Evolutionary conservation across 2,888 invertebrate species (phyloP), one percentile per base, ranked within the genome.

Genomic region (Cephus pygmeus): DNA sequence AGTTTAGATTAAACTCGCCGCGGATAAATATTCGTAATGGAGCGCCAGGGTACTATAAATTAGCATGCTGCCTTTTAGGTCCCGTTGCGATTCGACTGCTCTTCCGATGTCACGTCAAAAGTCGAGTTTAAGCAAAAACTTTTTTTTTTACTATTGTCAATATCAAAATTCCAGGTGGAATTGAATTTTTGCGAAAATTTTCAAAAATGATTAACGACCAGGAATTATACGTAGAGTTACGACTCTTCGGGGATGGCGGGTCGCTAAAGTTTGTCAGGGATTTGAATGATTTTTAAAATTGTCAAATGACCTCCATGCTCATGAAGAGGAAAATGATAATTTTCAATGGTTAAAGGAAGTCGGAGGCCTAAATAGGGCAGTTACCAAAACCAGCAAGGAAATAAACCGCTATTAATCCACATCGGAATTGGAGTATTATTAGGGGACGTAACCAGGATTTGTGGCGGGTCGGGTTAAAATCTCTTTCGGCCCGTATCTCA

Each of bases 21-120:
- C 88, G 91, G 90, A 91, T 91, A 91, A 91, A 91, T 91, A 91
- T 91, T 91, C 91, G 91, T 91, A 91, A 91, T 91, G 90, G 91
- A 91, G 89, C 91, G 88, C 91, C 90, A 85, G 91, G 91, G 91
- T 91, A 90, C 90, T 86, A 91, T 91, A 91, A 91, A 91, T 91
- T 91, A 91, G 90, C 88, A 91, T 91, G 90, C 88, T 90, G 89
- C 90, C 88, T 89, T 89, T 76, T 80, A 76, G 35, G 77, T 78
- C 79, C 40, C 75, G 74, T 74, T 71, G 71, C 77, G 75, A 71
- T 71, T 69, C 76, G 68, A 36, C 75, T 69, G n/a, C 56, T 68
- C 23, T 69, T 75, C 77, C 75, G 68, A 23, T 34, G 71, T 31
- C 71, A 71, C 33, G 71, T 34, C 34, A 31, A 31, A 71, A 34